Conservation (phyloP, 2,113 vertebrate genomes). For the Toxostoma redivivum region DNA sequence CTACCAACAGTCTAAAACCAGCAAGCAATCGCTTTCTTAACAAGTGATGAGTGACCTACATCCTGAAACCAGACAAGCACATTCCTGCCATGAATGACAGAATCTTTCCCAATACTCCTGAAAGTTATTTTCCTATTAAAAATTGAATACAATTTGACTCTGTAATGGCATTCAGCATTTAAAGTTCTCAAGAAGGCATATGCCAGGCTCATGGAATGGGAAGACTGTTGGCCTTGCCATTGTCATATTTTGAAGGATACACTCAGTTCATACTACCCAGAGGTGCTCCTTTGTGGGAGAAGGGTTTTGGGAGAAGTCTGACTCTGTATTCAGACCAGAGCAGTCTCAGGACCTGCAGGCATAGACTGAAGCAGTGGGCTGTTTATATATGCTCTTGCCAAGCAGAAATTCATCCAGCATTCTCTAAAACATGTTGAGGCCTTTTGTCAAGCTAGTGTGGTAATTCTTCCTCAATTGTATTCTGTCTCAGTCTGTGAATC, state of each 20-base stretch:
- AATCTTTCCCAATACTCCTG: neutral
- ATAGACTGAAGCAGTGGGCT: neutral
- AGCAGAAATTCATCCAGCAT: neutral
- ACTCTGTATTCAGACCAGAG: neutral
- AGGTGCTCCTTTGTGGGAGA: neutral
- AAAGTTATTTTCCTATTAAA: neutral
- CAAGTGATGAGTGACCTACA: neutral
- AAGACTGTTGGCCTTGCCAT: neutral
- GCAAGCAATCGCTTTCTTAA: neutral
- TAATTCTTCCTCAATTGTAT: neutral
- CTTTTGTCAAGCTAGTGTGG: neutral
- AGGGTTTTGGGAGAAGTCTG: neutral
- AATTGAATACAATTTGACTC: neutral
- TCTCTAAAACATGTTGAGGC: neutral
- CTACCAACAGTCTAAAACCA: neutral
- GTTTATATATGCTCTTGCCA: neutral
- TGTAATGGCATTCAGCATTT: neutral
- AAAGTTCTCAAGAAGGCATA: neutral
- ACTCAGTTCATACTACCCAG: too few relatives aligned
- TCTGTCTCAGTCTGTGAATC: neutral
- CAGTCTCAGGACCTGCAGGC: neutral
- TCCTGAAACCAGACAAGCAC: neutral
- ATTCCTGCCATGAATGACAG: neutral
- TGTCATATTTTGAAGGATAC: neutral
- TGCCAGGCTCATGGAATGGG: neutral